Evolutionary conservation across 2,113 vertebrate genomes (phyloP).

Genomic region (Perca fluviatilis): DNA sequence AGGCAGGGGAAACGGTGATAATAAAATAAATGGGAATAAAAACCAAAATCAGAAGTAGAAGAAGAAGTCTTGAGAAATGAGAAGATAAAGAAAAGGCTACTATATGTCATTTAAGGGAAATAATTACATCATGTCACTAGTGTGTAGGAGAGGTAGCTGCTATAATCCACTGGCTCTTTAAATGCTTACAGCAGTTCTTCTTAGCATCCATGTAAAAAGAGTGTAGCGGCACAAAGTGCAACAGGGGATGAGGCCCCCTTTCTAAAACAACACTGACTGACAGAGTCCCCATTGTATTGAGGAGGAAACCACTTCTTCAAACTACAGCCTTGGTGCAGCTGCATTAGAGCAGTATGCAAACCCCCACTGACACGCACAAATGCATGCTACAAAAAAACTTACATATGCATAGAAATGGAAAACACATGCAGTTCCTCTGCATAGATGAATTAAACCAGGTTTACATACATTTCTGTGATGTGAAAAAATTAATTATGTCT

Average conservation of each 20-base stretch:
- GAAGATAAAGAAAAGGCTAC: background rate
- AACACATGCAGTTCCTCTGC: conserved; percentile 28
- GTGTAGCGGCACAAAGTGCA: conserved; percentile 72
- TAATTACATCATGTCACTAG: conserved; percentile 8
- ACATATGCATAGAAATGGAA: conserved; percentile 35
- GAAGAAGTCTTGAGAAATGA: background rate
- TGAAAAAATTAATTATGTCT: background rate
- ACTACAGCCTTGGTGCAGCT: conserved; percentile 70
- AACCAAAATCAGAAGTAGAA: conserved; percentile 41
- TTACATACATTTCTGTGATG: background rate
- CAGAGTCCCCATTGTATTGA: conserved; percentile 79
- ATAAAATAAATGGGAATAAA: conserved; percentile 44
- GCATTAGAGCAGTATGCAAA: conserved; percentile 53
- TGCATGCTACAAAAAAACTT: conserved; percentile 22
- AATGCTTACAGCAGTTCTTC: conserved; percentile 53
- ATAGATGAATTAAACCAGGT: conserved; percentile 11
- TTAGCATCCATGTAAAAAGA: conserved; percentile 36
- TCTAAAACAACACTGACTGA: conserved; percentile 83
- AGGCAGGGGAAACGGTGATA: background rate
- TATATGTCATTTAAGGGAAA: background rate
- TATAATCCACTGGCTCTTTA: conserved; percentile 27
- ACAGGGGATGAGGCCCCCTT: conserved; percentile 77
- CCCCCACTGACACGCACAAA: conserved; percentile 46
- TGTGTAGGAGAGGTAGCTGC: background rate
- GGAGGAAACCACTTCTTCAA: conserved; percentile 78